Conservation (phyloP, 2,888 invertebrate genomes). For the Auanema sp. region DNA sequence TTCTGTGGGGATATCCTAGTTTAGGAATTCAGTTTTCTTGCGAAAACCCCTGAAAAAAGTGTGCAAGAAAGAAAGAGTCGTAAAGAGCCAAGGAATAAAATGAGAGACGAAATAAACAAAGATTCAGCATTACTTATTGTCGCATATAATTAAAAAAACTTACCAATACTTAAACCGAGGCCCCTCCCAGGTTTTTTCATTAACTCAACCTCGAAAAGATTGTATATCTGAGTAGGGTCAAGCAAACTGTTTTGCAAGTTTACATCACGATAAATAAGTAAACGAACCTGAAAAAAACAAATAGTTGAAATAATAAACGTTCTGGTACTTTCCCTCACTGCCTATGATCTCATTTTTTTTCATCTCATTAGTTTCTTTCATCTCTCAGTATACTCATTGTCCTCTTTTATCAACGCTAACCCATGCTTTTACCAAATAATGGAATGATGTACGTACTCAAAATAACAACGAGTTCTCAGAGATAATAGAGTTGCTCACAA, state of each 20-base stretch:
- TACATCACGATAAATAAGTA: slow-evolving; percentile 77
- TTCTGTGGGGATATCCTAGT: too few relatives aligned
- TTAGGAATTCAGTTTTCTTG: too few relatives aligned
- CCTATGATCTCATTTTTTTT: background rate
- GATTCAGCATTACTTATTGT: background rate
- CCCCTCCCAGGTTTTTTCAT: slow-evolving; percentile 69
- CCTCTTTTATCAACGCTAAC: too few relatives aligned
- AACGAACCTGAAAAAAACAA: slow-evolving; percentile 66
- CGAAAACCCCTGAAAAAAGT: background rate
- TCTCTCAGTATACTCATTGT: background rate
- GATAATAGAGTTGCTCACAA: background rate
- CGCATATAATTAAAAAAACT: background rate
- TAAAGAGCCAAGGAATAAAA: too few relatives aligned
- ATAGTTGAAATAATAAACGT: background rate
- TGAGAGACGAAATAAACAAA: background rate
- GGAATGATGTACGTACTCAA: too few relatives aligned
- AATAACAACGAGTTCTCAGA: too few relatives aligned
- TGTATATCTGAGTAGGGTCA: slow-evolving; percentile 66
- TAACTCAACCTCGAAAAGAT: slow-evolving; percentile 57
- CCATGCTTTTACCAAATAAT: too few relatives aligned
- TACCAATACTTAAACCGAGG: slow-evolving; percentile 80
- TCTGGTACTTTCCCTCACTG: background rate
- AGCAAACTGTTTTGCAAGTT: slow-evolving; percentile 60
- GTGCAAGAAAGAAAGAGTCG: too few relatives aligned
- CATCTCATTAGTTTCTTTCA: background rate